Percentiles rank a stretch among this genome's conserved stretches.
phyloP scores from a whole-genome alignment of 1,140 invertebrate genomes.

The Acarapis woodi region DNA sequence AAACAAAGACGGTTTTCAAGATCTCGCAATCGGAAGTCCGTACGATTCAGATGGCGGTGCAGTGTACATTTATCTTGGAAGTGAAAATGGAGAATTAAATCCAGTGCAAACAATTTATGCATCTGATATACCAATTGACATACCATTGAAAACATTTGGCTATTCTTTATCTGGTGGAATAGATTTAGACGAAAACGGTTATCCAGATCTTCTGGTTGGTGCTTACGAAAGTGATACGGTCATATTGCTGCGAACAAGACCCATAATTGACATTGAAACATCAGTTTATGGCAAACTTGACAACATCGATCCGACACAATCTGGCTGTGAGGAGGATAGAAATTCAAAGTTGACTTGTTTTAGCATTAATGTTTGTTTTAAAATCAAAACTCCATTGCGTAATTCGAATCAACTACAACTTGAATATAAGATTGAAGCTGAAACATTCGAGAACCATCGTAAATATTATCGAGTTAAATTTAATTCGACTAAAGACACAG shows the following conservation, averaged over 20 bases:
- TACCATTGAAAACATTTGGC: constrained; percentile 36
- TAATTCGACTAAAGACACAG: constrained; percentile 9
- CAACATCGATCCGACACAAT: constrained; percentile 45
- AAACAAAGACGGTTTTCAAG: constrained; percentile 37
- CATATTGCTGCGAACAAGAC: constrained; percentile 27
- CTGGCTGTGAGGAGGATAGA: constrained; percentile 33
- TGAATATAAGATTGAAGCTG: constrained; percentile 49
- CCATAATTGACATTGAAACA: constrained; percentile 43
- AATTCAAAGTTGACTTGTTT: constrained; percentile 45
- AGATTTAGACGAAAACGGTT: constrained; percentile 67
- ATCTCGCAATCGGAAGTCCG: constrained; percentile 82
- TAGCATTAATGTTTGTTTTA: constrained; percentile 55
- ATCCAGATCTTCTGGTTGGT: constrained; percentile 64
- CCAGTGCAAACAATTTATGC: constrained; percentile 34
- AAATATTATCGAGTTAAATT: constrained; percentile 57
- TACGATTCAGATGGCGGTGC: constrained; percentile 58
- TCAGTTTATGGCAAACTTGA: constrained; percentile 22
- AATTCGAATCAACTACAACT: constrained; percentile 7
- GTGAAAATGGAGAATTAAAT: constrained; percentile 33
- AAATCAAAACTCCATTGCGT: constrained; percentile 26
- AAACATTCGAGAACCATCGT: constrained; percentile 35
- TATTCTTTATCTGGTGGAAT: constrained; percentile 49
- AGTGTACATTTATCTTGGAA: constrained; percentile 80
- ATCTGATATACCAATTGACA: constrained; percentile 13
- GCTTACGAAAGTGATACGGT: constrained; percentile 43